A percentile compares a stretch with the other conserved stretches of the same genome.
These are phyloP conservation scores for Papilio demoleus DNA, from an alignment of 2,888 invertebrate genomes.

Conservation along the genomic window DNA sequence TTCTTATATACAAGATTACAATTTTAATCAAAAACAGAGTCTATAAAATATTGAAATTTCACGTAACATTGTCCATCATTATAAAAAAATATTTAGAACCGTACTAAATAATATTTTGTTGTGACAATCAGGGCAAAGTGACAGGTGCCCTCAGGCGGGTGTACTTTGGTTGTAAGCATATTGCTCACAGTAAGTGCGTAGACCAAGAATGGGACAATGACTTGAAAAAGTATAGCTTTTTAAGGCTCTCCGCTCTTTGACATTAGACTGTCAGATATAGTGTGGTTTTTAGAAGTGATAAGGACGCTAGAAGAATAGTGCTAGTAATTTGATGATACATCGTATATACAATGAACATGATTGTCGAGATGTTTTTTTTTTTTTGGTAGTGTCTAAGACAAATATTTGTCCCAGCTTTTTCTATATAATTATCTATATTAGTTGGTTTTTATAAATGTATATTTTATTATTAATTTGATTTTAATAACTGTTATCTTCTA, in stretches of 20 bases:
- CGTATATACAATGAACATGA: slow-evolving; percentile 34
- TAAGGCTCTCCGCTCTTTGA: slow-evolving; percentile 48
- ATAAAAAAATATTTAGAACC: neutral
- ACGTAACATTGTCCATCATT: neutral
- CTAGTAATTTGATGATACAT: slow-evolving; percentile 36
- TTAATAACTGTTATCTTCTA: too few species aligned
- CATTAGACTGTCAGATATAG: slow-evolving; percentile 35
- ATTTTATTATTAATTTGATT: too few species aligned
- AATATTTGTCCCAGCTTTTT: neutral
- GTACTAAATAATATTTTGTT: slow-evolving; percentile 45
- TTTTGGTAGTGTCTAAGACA: neutral
- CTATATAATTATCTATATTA: neutral
- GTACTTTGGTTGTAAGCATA: slow-evolving; percentile 83
- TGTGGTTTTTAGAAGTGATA: slow-evolving; percentile 37
- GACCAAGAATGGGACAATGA: slow-evolving; percentile 52
- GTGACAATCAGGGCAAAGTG: slow-evolving; percentile 81
- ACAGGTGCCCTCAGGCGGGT: slow-evolving; percentile 80
- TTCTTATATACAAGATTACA: too few species aligned
- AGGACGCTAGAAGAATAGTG: slow-evolving; percentile 32
- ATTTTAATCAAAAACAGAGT: too few species aligned
- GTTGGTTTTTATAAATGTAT: too few species aligned
- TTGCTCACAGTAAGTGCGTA: slow-evolving; percentile 83
- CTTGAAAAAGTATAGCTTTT: slow-evolving; percentile 22
- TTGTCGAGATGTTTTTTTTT: neutral
- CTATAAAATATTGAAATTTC: neutral